phyloP scores from a whole-genome alignment of 2,797 vertebrate genomes.

The Scomberomorus guttatus region DNA sequence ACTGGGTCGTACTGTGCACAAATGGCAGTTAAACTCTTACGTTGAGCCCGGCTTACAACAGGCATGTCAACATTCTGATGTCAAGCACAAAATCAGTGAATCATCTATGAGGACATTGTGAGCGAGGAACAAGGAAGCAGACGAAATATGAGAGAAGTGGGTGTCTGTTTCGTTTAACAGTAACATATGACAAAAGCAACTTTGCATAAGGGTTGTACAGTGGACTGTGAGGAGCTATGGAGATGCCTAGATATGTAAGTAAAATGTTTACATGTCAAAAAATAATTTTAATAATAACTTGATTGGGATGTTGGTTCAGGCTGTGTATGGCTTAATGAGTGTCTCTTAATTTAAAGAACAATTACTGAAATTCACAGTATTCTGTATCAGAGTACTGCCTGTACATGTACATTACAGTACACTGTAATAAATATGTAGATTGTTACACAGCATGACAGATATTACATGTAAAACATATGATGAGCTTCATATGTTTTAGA shows the following conservation, averaged over 20 bases:
- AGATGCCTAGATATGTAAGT: conserved; percentile 52
- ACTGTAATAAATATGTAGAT: too few species aligned
- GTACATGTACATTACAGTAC: too few species aligned
- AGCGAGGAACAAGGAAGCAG: conserved; percentile 38
- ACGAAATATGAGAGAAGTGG: neutral
- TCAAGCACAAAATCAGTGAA: neutral
- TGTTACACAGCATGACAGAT: too few species aligned
- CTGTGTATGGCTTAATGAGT: too few species aligned
- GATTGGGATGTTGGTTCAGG: too few species aligned
- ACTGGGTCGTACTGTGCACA: neutral
- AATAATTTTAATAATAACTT: neutral
- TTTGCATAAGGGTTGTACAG: conserved; percentile 1
- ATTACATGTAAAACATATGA: neutral
- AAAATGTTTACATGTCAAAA: conserved; percentile 2
- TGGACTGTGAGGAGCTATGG: conserved; percentile 14
- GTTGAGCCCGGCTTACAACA: neutral
- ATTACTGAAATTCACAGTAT: neutral
- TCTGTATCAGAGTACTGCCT: too few species aligned
- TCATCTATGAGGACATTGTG: neutral
- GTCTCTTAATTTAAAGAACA: neutral
- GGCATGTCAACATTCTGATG: neutral
- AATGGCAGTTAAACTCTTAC: neutral
- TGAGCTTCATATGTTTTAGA: neutral
- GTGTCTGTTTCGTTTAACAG: conserved; percentile 23
- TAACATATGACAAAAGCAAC: neutral